Conservation (phyloP, 2,797 vertebrate genomes). For the Saguinus oedipus region DNA sequence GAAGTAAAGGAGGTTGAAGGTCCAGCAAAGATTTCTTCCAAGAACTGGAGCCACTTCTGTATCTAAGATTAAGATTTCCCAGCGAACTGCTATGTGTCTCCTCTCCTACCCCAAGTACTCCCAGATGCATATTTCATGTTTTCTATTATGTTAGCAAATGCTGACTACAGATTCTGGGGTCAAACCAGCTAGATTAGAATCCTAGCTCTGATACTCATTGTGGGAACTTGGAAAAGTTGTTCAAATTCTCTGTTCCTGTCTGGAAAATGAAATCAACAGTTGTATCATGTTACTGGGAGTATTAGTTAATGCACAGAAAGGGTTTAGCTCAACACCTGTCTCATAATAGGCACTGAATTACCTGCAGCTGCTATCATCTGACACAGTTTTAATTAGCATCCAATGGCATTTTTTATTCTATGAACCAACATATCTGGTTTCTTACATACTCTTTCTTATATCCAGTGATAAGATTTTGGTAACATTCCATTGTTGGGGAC, state of each 20-base stretch:
- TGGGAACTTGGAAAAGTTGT: neutral
- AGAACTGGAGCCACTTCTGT: neutral
- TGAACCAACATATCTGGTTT: neutral
- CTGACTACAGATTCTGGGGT: neutral
- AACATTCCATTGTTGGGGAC: neutral
- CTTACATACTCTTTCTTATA: neutral
- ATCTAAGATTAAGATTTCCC: neutral
- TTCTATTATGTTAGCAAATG: neutral
- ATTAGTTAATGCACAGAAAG: neutral
- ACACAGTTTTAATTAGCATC: neutral
- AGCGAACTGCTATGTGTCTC: neutral
- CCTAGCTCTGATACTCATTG: neutral
- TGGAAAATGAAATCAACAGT: neutral
- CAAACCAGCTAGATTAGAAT: neutral
- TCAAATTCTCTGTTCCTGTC: neutral
- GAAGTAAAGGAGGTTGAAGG: neutral
- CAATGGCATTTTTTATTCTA: neutral
- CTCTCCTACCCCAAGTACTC: neutral
- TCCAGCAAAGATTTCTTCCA: neutral
- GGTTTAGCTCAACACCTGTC: neutral
- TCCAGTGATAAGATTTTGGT: neutral
- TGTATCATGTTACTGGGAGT: neutral
- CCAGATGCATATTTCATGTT: neutral
- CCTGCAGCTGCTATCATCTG: neutral
- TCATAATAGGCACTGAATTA: neutral